Percentiles rank a stretch among this genome's conserved stretches.
These are phyloP conservation scores for Limnephilus lunatus DNA, from an alignment of 2,888 invertebrate genomes.

Conservation along the genomic window DNA sequence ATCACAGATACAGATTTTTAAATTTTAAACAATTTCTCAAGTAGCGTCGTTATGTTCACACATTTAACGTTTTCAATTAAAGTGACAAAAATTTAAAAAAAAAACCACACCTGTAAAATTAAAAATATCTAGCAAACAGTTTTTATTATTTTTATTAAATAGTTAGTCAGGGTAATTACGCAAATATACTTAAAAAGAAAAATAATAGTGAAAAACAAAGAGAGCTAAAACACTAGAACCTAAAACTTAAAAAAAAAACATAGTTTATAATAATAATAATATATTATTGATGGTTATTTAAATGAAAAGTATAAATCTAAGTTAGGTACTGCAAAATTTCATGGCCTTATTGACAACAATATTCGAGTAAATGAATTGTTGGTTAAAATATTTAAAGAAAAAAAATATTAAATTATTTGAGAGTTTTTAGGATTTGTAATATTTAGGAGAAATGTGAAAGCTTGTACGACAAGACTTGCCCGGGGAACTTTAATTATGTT, in stretches of 20 bases:
- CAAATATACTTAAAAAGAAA: constrained; percentile 64
- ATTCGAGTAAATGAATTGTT: constrained; percentile 67
- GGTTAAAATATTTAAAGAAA: constrained; percentile 65
- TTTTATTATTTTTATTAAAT: constrained; percentile 55
- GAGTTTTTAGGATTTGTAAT: constrained; percentile 54
- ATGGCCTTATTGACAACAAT: constrained; percentile 72
- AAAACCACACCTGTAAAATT: constrained; percentile 39
- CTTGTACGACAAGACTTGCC: constrained; percentile 63
- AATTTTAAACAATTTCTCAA: constrained; percentile 4
- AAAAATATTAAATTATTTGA: constrained; percentile 71
- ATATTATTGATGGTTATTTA: constrained; percentile 51
- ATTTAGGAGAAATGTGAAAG: constrained; percentile 65
- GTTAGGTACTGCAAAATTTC: constrained; percentile 66
- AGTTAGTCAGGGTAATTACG: constrained; percentile 65
- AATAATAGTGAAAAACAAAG: constrained; percentile 54
- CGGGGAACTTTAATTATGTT: constrained; percentile 49
- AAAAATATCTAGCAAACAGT: constrained; percentile 15
- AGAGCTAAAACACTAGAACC: constrained; percentile 50
- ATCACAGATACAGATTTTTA: not conserved
- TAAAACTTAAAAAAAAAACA: constrained; percentile 37
- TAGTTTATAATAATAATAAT: constrained; percentile 42
- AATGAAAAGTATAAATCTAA: constrained; percentile 54
- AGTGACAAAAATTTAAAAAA: not conserved
- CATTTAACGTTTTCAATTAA: constrained; percentile 27
- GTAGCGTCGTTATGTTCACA: constrained; percentile 21